Conservation (phyloP, 2,113 vertebrate species). For the Mormyrus lacerda region DNA sequence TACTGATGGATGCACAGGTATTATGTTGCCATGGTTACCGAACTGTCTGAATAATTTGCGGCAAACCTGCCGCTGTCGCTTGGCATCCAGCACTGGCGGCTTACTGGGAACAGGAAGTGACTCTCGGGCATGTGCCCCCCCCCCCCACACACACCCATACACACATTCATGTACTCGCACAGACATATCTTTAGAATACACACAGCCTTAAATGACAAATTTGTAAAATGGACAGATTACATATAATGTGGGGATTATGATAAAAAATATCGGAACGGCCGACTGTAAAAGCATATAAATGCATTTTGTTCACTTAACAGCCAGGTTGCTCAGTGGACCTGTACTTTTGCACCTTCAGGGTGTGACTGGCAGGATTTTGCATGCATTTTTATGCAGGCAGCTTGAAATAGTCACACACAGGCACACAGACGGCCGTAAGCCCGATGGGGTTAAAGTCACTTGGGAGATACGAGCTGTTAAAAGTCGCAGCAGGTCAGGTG, state of each 20-base stretch:
- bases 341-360: background rate
- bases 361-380: background rate
- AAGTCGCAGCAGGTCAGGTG: background rate
- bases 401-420: background rate
- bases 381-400: background rate
- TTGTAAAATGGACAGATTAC: background rate
- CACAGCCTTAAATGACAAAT: background rate
- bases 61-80: background rate
- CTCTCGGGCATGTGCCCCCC: background rate
- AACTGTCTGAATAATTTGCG: background rate
- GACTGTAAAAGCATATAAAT: background rate
- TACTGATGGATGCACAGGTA: background rate
- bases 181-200: background rate
- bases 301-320: background rate
- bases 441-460: background rate
- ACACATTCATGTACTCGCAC: background rate
- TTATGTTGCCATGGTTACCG: background rate
- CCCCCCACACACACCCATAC: background rate
- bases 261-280: background rate
- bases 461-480: background rate
- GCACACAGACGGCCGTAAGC: background rate
- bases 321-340: background rate
- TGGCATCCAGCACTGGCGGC: background rate
- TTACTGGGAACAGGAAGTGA: constrained; percentile 3
- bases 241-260: background rate